A percentile compares a stretch with the other conserved stretches of the same genome.
These are phyloP conservation scores for Perizoma affinitatum DNA, from an alignment of 2,888 invertebrate species.

Conservation along the genomic window DNA sequence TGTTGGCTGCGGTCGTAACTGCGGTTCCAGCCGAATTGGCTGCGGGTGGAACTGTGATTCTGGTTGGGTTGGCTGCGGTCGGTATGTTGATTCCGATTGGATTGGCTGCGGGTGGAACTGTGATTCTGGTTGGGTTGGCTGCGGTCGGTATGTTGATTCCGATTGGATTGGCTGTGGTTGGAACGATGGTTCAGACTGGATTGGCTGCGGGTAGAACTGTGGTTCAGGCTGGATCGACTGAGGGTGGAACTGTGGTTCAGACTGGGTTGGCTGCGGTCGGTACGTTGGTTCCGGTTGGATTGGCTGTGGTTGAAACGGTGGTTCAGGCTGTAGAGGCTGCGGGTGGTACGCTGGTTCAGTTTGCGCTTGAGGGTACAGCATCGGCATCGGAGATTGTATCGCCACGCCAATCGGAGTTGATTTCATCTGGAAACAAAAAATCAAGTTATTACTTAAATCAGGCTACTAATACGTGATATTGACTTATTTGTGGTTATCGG, in stretches of 20 bases:
- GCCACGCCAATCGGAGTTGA: slow-evolving; percentile 86
- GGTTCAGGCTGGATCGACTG: not conserved
- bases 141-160: slow-evolving; percentile 5
- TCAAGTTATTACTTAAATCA: not conserved
- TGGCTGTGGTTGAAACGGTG: slow-evolving; percentile 28
- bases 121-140: slow-evolving; percentile 8
- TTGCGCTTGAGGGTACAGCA: slow-evolving; percentile 63
- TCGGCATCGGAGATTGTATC: slow-evolving; percentile 69
- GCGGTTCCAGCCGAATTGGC: slow-evolving; percentile 12
- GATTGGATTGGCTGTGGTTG: slow-evolving; percentile 29
- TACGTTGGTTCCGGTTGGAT: slow-evolving; percentile 13
- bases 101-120: not conserved
- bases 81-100: not conserved
- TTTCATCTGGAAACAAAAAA: slow-evolving; percentile 81
- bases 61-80: no score
- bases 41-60: slow-evolving; percentile 27
- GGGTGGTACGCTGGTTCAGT: slow-evolving; percentile 35
- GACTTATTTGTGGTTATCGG: no score
- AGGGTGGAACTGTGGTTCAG: not conserved
- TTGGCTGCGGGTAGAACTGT: no score
- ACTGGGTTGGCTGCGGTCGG: slow-evolving; percentile 4
- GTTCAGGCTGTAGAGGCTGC: no score
- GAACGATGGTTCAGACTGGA: slow-evolving; percentile 1
- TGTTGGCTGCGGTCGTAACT: slow-evolving; percentile 3
- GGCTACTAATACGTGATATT: no score